These are phyloP conservation scores for Notarius quadriscutis DNA, from an alignment of 2,113 vertebrate genomes.

Conservation along the genomic window DNA sequence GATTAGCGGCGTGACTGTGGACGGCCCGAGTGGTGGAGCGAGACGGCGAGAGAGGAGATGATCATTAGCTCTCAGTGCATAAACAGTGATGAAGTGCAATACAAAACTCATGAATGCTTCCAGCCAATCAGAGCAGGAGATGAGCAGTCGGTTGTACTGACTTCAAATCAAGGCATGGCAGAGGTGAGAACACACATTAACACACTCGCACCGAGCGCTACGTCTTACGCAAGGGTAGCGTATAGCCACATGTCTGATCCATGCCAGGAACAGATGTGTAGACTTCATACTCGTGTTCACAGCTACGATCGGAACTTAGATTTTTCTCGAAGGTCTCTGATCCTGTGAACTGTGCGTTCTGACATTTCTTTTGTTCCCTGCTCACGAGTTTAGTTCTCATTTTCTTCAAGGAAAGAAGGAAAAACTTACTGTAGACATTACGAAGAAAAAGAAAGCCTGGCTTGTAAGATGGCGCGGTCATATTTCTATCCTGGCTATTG, in stretches of 20 bases:
- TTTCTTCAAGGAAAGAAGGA: no score
- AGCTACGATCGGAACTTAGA: no score
- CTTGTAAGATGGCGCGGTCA: no score
- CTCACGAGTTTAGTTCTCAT: no score
- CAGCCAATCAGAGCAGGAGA: slow-evolving; percentile 39
- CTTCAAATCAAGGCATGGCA: slow-evolving; percentile 27
- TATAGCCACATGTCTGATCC: not conserved
- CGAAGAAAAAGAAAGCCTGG: no score
- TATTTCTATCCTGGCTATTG: no score
- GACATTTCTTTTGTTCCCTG: no score
- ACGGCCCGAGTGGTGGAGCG: slow-evolving; percentile 41
- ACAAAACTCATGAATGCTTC: slow-evolving; percentile 39
- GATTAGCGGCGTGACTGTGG: slow-evolving; percentile 52
- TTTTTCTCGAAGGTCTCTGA: no score
- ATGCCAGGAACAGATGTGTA: not conserved
- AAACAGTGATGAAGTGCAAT: slow-evolving; percentile 56
- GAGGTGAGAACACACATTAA: slow-evolving; percentile 21
- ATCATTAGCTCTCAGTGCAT: slow-evolving; percentile 54
- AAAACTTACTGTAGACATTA: no score
- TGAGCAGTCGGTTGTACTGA: slow-evolving; percentile 6
- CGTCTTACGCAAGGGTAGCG: not conserved
- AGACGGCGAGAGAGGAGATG: slow-evolving; percentile 26
- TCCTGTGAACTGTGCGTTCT: no score
- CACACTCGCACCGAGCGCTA: not conserved
- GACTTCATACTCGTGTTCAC: not conserved